Evolutionary conservation across 1,140 invertebrate species (phyloP).

Genomic region (Rhopalosiphum padi): DNA sequence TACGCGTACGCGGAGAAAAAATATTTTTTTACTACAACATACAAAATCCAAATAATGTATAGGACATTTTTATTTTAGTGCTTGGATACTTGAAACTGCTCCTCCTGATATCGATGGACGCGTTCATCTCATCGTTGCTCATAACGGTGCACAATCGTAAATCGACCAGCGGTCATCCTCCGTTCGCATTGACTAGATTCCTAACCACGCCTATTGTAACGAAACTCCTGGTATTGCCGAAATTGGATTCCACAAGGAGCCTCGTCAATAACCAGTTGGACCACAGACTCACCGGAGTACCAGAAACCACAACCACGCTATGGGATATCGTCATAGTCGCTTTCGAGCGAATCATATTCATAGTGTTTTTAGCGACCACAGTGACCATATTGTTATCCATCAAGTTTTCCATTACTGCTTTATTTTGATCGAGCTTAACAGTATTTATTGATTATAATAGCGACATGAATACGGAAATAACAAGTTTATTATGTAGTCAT

Average conservation of each 20-base stretch:
- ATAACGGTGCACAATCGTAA: not conserved
- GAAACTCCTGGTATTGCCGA: not conserved
- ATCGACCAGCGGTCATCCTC: not conserved
- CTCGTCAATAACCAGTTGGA: not conserved
- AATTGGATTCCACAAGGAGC: not conserved
- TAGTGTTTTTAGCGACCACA: not conserved
- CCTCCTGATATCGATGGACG: slow-evolving; percentile 24
- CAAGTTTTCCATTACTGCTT: not conserved
- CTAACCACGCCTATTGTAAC: slow-evolving; percentile 23
- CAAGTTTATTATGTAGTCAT: not conserved
- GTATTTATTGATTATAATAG: not conserved
- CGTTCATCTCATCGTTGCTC: not conserved
- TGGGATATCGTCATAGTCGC: slow-evolving; percentile 30
- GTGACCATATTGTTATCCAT: not conserved
- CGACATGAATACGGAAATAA: not conserved
- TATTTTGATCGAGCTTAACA: not conserved
- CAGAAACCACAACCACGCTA: not conserved
- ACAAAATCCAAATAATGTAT: not conserved
- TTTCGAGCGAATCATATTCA: not conserved
- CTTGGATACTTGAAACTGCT: slow-evolving; percentile 18
- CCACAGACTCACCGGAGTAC: not conserved
- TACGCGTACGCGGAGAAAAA: too few species aligned
- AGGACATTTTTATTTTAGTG: not conserved
- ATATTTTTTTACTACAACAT: too few species aligned
- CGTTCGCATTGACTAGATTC: slow-evolving; percentile 13